A percentile compares a stretch with the other conserved stretches of the same genome.
Evolutionary conservation across 2,888 invertebrate genomes (phyloP).

Genomic region (Patella ulyssiponensis): DNA sequence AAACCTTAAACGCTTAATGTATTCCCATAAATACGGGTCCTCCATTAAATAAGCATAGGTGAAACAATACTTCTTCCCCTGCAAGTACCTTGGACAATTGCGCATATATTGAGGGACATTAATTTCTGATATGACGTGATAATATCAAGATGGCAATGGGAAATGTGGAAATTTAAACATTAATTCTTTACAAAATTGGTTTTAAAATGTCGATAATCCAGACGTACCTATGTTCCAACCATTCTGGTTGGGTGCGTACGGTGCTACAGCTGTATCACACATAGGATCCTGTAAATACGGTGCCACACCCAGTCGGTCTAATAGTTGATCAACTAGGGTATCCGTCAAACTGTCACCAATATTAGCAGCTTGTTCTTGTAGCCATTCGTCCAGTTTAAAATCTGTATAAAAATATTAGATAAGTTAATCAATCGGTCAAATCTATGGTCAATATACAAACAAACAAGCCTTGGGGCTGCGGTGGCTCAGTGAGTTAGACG

Average conservation of each 20-base stretch:
- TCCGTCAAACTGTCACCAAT: conserved; percentile 19
- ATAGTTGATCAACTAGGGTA: conserved; percentile 27
- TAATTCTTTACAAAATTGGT: not conserved
- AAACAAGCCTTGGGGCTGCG: too few relatives aligned
- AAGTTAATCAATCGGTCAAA: too few relatives aligned
- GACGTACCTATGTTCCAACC: conserved; percentile 18
- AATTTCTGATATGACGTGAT: not conserved
- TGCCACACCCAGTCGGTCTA: conserved; percentile 20
- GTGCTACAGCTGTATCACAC: not conserved
- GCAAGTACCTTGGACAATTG: not conserved
- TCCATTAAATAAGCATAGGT: too few relatives aligned
- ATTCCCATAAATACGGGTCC: too few relatives aligned
- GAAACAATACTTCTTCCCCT: too few relatives aligned
- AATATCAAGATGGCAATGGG: not conserved
- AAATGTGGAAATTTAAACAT: not conserved
- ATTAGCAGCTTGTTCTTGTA: conserved; percentile 21
- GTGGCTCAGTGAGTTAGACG: too few relatives aligned
- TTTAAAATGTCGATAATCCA: too few relatives aligned
- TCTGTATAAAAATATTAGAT: conserved; percentile 21
- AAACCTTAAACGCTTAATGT: too few relatives aligned
- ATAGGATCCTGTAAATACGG: conserved; percentile 7
- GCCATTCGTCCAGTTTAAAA: conserved; percentile 33
- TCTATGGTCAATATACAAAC: too few relatives aligned
- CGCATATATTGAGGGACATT: not conserved
- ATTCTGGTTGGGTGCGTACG: not conserved